Conservation (phyloP, 2,113 vertebrate species). For the Halichoerus grypus region DNA sequence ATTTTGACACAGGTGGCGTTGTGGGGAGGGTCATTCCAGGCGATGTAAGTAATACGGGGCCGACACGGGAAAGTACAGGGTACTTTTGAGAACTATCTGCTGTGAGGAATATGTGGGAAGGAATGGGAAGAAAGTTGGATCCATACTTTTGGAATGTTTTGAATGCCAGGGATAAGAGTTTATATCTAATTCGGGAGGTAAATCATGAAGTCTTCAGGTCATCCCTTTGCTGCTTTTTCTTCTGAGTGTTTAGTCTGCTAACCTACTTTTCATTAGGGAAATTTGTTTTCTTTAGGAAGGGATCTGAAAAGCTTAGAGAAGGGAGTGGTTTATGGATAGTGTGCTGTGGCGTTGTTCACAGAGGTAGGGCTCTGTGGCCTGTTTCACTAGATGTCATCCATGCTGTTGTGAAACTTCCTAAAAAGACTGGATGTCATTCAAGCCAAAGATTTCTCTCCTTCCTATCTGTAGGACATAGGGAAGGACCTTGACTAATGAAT, state of each 20-base stretch:
- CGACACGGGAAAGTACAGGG: not conserved
- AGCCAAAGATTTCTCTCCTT: constrained; percentile 24
- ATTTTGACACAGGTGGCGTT: not conserved
- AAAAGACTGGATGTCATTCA: constrained; percentile 3
- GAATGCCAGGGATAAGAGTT: not conserved
- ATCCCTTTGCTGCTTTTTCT: not conserved
- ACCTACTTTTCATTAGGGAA: constrained; percentile 12
- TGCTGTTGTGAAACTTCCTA: constrained; percentile 13
- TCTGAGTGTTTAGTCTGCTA: not conserved
- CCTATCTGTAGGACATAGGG: not conserved
- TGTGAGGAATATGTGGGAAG: not conserved
- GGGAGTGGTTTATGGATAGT: not conserved
- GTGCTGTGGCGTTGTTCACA: not conserved
- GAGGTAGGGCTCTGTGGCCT: not conserved
- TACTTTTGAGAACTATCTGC: not conserved
- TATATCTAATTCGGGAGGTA: not conserved
- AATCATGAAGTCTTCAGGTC: not conserved
- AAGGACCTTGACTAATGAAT: constrained; percentile 81
- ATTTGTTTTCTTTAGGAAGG: constrained; percentile 23
- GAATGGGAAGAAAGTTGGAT: not conserved
- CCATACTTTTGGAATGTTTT: not conserved
- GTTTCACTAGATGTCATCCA: not conserved
- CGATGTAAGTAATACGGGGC: not conserved
- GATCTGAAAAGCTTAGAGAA: not conserved
- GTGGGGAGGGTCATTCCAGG: not conserved